A percentile compares a stretch with the other conserved stretches of the same genome.
These are phyloP conservation scores for Philhelius pedissequus DNA, from an alignment of 2,888 invertebrate species.

Conservation along the genomic window DNA sequence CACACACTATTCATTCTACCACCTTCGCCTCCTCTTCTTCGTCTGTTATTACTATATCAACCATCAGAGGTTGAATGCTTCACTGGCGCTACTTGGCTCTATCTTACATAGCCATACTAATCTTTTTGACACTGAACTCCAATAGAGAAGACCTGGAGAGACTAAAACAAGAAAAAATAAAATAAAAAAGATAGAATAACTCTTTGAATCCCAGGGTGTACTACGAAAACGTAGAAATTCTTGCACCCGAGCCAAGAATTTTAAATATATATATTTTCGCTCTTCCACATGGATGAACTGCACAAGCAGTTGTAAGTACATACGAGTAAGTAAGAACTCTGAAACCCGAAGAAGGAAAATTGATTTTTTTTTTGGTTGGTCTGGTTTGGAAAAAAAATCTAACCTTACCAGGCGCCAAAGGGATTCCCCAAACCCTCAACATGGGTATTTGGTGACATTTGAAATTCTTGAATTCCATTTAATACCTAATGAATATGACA, in stretches of 20 bases:
- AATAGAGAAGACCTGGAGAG: conserved; percentile 17
- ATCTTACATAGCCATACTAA: conserved; percentile 47
- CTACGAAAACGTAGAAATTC: conserved; percentile 29
- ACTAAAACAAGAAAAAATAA: conserved; percentile 1
- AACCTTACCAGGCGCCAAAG: conserved; percentile 16
- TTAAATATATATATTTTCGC: background rate
- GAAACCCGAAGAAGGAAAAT: conserved; percentile 4
- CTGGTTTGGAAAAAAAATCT: background rate
- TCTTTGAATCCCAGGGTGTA: background rate
- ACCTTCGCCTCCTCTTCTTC: background rate
- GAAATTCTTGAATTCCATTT: conserved; percentile 41
- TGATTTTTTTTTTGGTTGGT: background rate
- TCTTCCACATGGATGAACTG: background rate
- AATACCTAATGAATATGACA: conserved; percentile 56
- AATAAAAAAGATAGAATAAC: conserved; percentile 25
- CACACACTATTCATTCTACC: background rate
- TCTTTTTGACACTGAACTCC: conserved; percentile 66
- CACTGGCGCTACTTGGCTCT: conserved; percentile 29
- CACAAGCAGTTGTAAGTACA: too few species aligned
- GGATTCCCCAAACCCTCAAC: conserved; percentile 18
- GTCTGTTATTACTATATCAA: background rate
- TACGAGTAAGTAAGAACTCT: conserved; percentile 9
- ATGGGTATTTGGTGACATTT: conserved; percentile 38
- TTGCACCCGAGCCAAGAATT: conserved; percentile 57
- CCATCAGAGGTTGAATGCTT: conserved; percentile 33